These are phyloP conservation scores for Drosophila seguyi DNA, from an alignment of 1,140 invertebrate species.

Conservation along the genomic window DNA sequence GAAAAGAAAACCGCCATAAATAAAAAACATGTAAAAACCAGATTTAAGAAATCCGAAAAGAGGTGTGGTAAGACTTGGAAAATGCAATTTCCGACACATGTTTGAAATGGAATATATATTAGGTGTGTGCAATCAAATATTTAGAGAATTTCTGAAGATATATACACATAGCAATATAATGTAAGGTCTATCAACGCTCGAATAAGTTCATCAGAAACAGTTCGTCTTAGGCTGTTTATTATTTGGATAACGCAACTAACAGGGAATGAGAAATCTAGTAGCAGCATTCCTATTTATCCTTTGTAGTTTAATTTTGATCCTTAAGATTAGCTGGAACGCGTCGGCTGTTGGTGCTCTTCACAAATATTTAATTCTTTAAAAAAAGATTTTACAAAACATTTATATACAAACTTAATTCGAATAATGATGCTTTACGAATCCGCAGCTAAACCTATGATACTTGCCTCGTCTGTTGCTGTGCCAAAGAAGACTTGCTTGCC, in stretches of 20 bases:
- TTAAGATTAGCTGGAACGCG: not conserved
- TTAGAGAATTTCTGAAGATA: not conserved
- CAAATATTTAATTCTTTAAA: slow-evolving; percentile 10
- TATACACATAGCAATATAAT: slow-evolving; percentile 33
- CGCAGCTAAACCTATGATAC: not conserved
- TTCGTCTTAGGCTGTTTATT: no score
- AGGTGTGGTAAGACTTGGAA: slow-evolving; percentile 45
- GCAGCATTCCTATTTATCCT: no score
- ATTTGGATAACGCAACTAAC: no score
- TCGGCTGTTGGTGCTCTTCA: no score
- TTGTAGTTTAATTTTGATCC: no score
- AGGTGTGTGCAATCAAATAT: no score
- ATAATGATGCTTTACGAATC: not conserved
- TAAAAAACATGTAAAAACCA: slow-evolving; percentile 71
- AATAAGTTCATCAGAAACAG: no score
- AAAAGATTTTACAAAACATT: not conserved
- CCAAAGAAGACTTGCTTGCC: slow-evolving; percentile 47
- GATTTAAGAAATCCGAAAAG: slow-evolving; percentile 63
- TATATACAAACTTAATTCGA: no score
- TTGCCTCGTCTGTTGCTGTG: slow-evolving; percentile 16
- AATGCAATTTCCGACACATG: slow-evolving; percentile 47
- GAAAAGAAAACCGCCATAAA: slow-evolving; percentile 52
- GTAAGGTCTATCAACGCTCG: not conserved
- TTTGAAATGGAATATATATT: not conserved
- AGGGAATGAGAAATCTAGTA: no score